Percentiles rank a stretch among this genome's conserved stretches.
Evolutionary conservation across 2,797 vertebrate genomes (phyloP).

Genomic region (Picus viridis): DNA sequence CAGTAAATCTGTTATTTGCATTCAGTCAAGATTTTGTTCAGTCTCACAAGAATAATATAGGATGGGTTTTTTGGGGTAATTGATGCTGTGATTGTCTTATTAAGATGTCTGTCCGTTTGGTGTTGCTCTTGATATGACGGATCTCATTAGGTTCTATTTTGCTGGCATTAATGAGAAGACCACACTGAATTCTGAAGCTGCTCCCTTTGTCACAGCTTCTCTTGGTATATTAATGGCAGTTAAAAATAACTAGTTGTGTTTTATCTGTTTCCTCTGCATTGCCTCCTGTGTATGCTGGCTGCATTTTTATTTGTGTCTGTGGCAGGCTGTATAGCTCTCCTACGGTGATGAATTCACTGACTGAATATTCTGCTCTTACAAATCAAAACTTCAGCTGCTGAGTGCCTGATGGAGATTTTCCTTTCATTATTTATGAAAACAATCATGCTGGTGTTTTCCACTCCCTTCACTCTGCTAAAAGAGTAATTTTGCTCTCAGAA

Average conservation of each 20-base stretch:
- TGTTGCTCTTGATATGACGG: background rate
- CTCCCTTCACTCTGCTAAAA: background rate
- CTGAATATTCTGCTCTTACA: conserved; percentile 14
- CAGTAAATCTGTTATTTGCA: background rate
- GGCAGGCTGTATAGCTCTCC: background rate
- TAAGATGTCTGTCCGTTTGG: background rate
- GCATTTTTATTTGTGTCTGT: conserved; percentile 26
- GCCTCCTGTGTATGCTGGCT: conserved; percentile 7
- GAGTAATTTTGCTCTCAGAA: conserved; percentile 10
- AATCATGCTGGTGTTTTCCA: background rate
- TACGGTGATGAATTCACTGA: background rate
- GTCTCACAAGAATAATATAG: background rate
- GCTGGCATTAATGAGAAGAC: background rate
- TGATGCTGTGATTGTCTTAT: background rate
- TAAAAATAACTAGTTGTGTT: conserved; percentile 23
- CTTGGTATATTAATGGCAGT: conserved; percentile 31
- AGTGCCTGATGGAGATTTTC: background rate
- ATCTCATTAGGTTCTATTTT: background rate
- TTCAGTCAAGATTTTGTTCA: conserved; percentile 2
- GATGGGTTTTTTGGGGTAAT: background rate
- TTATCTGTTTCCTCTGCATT: background rate
- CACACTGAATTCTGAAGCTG: background rate
- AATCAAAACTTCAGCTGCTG: background rate
- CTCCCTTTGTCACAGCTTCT: conserved; percentile 12
- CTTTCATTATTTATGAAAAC: conserved; percentile 46